These are phyloP conservation scores for Heliconius congener DNA, from an alignment of 1,140 invertebrate species.

Conservation along the genomic window DNA sequence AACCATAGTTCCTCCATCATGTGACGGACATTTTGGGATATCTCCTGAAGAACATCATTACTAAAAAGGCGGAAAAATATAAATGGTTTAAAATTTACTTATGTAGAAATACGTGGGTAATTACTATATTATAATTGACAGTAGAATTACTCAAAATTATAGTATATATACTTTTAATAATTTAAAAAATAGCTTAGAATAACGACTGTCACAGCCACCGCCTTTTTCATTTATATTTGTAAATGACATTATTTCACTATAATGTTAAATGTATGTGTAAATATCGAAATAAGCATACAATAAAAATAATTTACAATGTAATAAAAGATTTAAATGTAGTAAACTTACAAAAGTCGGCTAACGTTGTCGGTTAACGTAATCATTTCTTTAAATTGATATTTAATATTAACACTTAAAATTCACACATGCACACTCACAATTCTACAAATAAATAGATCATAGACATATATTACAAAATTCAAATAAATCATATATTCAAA, in stretches of 20 bases:
- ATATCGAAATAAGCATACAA: background rate
- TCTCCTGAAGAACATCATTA: slow-evolving; percentile 63
- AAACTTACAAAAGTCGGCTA: slow-evolving; percentile 64
- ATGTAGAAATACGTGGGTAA: too few relatives aligned
- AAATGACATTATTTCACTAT: background rate
- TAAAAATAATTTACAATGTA: background rate
- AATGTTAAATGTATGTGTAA: background rate
- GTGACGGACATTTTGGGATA: slow-evolving; percentile 58
- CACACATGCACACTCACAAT: slow-evolving; percentile 16
- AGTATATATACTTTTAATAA: background rate
- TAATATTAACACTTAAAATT: slow-evolving; percentile 8
- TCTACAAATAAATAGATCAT: slow-evolving; percentile 5
- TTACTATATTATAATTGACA: background rate
- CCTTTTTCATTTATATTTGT: background rate
- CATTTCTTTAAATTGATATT: slow-evolving; percentile 47
- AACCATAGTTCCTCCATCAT: slow-evolving; percentile 74
- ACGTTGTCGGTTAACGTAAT: slow-evolving; percentile 56
- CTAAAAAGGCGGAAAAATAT: slow-evolving; percentile 41
- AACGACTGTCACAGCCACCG: background rate
- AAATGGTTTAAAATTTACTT: background rate
- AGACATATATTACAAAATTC: background rate
- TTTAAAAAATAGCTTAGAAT: background rate
- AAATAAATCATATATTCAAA: slow-evolving; percentile 17
- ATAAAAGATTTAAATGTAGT: slow-evolving; percentile 1
- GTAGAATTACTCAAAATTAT: background rate